Evolutionary conservation across 2,797 vertebrate genomes (phyloP), one percentile per base, ranked within the genome.

Genomic region (Gastrophryne carolinensis): DNA sequence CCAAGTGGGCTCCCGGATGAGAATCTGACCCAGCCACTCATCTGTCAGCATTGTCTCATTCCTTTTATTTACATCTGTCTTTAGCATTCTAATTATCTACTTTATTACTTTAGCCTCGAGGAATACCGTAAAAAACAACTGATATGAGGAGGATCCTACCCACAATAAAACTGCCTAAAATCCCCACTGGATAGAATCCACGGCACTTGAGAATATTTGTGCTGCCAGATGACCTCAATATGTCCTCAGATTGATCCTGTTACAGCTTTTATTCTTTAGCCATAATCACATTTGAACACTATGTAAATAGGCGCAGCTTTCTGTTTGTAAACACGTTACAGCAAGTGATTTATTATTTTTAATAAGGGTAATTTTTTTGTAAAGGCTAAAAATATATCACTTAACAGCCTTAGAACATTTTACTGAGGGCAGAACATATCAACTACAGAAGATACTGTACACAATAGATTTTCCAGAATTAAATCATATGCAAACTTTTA

Each of bases 31-130:
- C 92, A 87, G 88, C 90, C 89, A 91, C 91, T 92, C 94, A 93
- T 94, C 94, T 93, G 93, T 98, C 96, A 96, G 89, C 91, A 90
- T 93, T 91, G 91, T 95, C 94, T 95, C 94, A 91, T 95, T 95
- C 92, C 91, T 90, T 94, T 98, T 98, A 98, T 98, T 98, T 97
- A 98, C 96, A 96, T 95, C 95, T 95, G 92, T 97, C 96, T 95
- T 98, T 98, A 96, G 96, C 95, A 96, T 93, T 93, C 94, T 98
- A 97, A 98, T 98, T 96, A 98, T 95, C 92, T 90, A 89, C 93
- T 95, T 98, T 96, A 98, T 97, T 98, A 94, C 96, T 98, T 98
- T 97, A 85, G 96, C 97, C 97, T 85, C 90, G 86, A 97, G 97
- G 93, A 94, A 94, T 92, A 93, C 90, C 90, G 89, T 86, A 90